A percentile compares a stretch with the other conserved stretches of the same genome.
Evolutionary conservation across 2,888 invertebrate genomes (phyloP).

Genomic region (Leptothorax acervorum): DNA sequence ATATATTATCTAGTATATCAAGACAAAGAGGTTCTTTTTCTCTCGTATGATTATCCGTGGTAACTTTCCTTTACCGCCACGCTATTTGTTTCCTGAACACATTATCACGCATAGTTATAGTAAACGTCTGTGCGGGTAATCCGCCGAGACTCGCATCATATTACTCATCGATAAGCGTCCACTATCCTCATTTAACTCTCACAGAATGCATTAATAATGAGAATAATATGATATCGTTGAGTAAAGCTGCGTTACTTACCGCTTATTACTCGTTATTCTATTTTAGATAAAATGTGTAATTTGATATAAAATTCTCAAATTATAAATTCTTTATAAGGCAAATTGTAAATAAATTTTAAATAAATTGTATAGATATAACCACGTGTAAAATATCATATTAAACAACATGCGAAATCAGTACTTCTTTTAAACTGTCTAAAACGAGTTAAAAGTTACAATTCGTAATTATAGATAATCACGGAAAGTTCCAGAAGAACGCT

Average conservation of each 20-base stretch:
- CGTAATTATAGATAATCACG: not conserved
- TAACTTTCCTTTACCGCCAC: constrained; percentile 67
- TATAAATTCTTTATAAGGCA: not conserved
- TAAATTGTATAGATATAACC: not conserved
- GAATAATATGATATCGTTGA: constrained; percentile 22
- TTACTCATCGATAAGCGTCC: constrained; percentile 55
- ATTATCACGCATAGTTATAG: constrained; percentile 60
- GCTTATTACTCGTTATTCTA: not conserved
- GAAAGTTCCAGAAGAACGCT: not conserved
- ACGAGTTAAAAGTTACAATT: not conserved
- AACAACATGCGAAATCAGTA: not conserved
- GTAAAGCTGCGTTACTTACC: constrained; percentile 12
- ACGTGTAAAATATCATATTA: not conserved
- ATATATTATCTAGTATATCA: not conserved
- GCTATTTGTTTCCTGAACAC: constrained; percentile 58
- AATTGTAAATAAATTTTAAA: not conserved
- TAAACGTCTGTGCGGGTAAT: constrained; percentile 46
- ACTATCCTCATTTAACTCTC: constrained; percentile 19
- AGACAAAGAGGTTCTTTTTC: constrained; percentile 52
- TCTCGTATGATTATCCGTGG: constrained; percentile 52
- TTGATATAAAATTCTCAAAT: not conserved
- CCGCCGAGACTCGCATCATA: constrained; percentile 32
- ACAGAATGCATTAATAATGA: constrained; percentile 24
- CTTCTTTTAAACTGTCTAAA: not conserved
- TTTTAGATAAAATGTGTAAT: constrained; percentile 1